These are phyloP conservation scores for Potorous gilbertii DNA, from an alignment of 2,797 vertebrate genomes.

Conservation along the genomic window DNA sequence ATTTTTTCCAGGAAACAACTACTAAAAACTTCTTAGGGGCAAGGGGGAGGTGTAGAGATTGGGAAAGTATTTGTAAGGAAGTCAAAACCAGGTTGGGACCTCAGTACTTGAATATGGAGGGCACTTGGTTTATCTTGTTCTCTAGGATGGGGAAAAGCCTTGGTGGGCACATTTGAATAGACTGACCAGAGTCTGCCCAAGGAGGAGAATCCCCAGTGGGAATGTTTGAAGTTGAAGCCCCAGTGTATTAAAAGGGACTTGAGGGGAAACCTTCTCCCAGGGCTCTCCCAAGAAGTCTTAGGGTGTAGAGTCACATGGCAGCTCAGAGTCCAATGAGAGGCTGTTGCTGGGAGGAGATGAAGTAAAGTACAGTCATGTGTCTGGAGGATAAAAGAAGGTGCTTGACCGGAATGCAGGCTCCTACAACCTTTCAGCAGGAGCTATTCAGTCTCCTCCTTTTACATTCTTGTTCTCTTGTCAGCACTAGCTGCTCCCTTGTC, in stretches of 20 bases:
- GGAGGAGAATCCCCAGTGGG: background rate
- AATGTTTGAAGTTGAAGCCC: background rate
- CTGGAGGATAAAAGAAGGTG: background rate
- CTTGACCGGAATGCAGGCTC: background rate
- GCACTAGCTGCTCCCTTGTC: background rate
- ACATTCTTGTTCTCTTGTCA: background rate
- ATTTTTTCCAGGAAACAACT: background rate
- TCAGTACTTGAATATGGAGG: background rate
- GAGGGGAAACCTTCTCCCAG: background rate
- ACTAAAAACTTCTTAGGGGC: background rate
- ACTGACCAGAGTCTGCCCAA: background rate
- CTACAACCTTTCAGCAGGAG: background rate
- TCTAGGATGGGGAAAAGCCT: background rate
- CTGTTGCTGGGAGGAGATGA: background rate
- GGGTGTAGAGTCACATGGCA: background rate
- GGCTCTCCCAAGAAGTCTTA: background rate
- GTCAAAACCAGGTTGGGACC: background rate
- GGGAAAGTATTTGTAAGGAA: background rate
- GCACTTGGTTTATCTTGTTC: background rate
- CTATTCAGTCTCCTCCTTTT: background rate
- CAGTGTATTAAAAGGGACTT: background rate
- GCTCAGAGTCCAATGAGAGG: background rate
- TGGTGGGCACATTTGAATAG: background rate
- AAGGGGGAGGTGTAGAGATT: background rate
- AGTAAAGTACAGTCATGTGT: background rate